Evolutionary conservation across 2,113 vertebrate genomes (phyloP).

Genomic region (Aphyosemion australe): DNA sequence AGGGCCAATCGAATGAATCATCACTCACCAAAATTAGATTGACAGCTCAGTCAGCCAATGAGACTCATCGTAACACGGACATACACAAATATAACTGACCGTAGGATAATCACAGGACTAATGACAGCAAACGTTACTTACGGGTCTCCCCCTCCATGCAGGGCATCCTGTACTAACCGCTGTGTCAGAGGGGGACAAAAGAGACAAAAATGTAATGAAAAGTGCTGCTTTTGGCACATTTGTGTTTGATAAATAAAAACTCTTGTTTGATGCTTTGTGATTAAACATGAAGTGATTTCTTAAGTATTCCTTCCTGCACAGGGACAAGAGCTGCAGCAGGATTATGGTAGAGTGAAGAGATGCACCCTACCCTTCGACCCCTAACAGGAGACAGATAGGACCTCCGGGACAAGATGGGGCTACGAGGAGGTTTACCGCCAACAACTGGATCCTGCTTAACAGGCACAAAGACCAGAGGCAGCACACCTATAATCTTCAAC

Average conservation of each 20-base stretch:
- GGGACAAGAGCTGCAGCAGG: constrained; percentile 46
- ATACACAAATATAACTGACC: too few relatives aligned
- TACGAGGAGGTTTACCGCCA: constrained; percentile 95
- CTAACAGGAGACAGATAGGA: constrained; percentile 85
- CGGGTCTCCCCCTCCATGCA: constrained; percentile 92
- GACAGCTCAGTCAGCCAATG: too few relatives aligned
- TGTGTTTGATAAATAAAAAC: constrained; percentile 2
- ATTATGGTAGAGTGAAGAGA: constrained; percentile 45
- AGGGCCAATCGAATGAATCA: too few relatives aligned
- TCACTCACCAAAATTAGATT: too few relatives aligned
- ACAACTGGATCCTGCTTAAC: constrained; percentile 85
- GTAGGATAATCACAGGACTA: not conserved
- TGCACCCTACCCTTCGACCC: constrained; percentile 92
- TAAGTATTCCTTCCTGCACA: constrained; percentile 47
- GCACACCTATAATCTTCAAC: constrained; percentile 66
- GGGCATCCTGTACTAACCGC: constrained; percentile 90
- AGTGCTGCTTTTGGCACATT: not conserved
- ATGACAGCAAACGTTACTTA: constrained; percentile 79
- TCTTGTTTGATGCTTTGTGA: not conserved
- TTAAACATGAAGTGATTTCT: constrained; percentile 2
- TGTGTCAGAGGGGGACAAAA: constrained; percentile 69
- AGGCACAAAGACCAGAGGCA: constrained; percentile 88
- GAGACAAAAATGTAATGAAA: constrained; percentile 12
- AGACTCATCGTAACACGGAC: too few relatives aligned
- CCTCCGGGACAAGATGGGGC: constrained; percentile 90